A percentile compares a stretch with the other conserved stretches of the same genome.
These are phyloP conservation scores for Copsychus sechellarum DNA, from an alignment of 2,113 vertebrate genomes.

Conservation along the genomic window DNA sequence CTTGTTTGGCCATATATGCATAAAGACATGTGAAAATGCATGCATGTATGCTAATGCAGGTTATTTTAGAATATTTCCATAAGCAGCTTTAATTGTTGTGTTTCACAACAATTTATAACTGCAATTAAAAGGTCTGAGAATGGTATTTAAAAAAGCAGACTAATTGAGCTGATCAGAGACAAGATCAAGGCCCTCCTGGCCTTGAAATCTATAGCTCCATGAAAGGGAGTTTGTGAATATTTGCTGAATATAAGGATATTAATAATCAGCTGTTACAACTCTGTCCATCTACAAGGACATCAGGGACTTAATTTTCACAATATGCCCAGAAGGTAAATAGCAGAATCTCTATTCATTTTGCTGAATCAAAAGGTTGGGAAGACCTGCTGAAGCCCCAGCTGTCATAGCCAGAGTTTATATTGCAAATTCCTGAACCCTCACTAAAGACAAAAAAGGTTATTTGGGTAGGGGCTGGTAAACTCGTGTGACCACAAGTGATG, in stretches of 20 bases:
- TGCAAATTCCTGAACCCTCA: background rate
- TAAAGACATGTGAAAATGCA: background rate
- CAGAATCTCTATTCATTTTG: background rate
- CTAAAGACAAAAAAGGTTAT: background rate
- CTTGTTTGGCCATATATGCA: background rate
- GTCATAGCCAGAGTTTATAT: background rate
- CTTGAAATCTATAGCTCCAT: background rate
- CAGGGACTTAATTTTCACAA: background rate
- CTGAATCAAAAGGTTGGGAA: background rate
- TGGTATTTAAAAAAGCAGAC: constrained; percentile 48
- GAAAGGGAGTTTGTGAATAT: background rate
- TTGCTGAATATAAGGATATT: constrained; percentile 1
- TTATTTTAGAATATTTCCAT: background rate
- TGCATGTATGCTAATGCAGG: background rate
- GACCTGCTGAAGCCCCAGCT: background rate
- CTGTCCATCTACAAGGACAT: background rate
- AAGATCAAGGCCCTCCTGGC: constrained; percentile 22
- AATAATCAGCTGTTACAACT: background rate
- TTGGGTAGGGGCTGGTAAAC: background rate
- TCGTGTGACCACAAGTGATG: background rate
- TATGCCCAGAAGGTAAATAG: background rate
- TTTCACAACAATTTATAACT: constrained; percentile 45
- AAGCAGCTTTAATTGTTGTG: background rate
- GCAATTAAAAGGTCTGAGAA: constrained; percentile 65
- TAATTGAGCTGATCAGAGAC: constrained; percentile 65